Evolutionary conservation across 2,888 invertebrate genomes (phyloP).

Genomic region (Parapristionchus giblindavisi): DNA sequence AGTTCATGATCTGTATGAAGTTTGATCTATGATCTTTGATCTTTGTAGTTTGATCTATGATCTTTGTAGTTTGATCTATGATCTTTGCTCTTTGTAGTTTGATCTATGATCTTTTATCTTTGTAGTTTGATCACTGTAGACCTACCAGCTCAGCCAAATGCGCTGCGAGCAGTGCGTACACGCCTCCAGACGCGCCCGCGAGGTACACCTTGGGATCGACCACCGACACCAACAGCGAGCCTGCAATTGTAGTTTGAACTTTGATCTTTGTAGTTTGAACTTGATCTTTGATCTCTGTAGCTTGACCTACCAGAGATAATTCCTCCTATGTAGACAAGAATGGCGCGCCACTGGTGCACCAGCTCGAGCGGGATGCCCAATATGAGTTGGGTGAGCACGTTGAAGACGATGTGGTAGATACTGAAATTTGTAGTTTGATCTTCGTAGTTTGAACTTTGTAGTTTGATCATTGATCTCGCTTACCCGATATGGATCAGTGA

Average conservation of each 20-base stretch:
- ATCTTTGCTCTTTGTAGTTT: neutral
- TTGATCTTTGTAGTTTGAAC: neutral
- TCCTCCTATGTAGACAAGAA: conserved; percentile 73
- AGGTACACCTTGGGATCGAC: conserved; percentile 77
- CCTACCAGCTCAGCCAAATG: conserved; percentile 82
- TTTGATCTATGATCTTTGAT: too few species aligned
- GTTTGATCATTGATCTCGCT: too few species aligned
- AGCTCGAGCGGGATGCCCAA: conserved; percentile 93
- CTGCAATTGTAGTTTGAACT: conserved; percentile 52
- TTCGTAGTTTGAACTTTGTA: too few species aligned
- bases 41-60: neutral
- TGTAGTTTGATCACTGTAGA: neutral
- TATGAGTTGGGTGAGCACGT: conserved; percentile 88
- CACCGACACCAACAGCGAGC: conserved; percentile 73
- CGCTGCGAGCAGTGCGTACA: conserved; percentile 86
- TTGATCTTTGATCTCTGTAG: neutral
- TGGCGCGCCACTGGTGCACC: conserved; percentile 92
- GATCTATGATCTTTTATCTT: neutral
- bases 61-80: too few species aligned
- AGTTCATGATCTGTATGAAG: conserved; percentile 71
- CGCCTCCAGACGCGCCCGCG: conserved; percentile 89
- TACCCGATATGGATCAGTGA: conserved; percentile 77
- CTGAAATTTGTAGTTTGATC: too few species aligned
- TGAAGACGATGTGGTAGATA: conserved; percentile 86
- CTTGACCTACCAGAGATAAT: conserved; percentile 70